These are phyloP conservation scores for Trichosurus vulpecula DNA, from an alignment of 2,797 vertebrate genomes.

Conservation along the genomic window DNA sequence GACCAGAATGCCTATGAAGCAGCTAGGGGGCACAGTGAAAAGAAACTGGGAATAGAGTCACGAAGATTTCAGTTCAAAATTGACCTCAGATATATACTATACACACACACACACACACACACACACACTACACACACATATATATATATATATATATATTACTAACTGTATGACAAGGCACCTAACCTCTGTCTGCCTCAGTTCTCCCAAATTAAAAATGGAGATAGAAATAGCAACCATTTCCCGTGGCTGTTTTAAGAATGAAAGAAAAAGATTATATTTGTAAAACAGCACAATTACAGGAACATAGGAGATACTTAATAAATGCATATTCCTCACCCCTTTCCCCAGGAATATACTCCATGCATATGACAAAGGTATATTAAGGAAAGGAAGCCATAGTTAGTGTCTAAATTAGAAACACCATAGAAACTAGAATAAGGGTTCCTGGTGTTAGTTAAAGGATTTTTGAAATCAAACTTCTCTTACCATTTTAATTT, in stretches of 20 bases:
- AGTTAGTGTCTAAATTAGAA: not conserved
- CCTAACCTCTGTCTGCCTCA: not conserved
- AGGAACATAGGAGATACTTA: not conserved
- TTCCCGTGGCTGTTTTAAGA: not conserved
- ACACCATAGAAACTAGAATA: not conserved
- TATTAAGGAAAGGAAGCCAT: not conserved
- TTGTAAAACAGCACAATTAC: not conserved
- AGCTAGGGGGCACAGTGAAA: no score
- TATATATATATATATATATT: no score
- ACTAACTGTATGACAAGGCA: not conserved
- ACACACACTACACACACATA: no score
- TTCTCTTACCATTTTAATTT: not conserved
- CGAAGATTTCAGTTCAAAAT: not conserved
- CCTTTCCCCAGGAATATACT: not conserved
- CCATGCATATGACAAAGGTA: not conserved
- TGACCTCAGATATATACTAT: not conserved
- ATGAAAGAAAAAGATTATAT: not conserved
- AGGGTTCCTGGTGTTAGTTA: not conserved
- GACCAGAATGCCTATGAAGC: no score
- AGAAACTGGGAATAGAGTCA: not conserved
- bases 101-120: no score
- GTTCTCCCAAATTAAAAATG: not conserved
- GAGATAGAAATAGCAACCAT: not conserved
- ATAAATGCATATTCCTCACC: not conserved
- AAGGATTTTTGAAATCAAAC: not conserved